Conservation (phyloP, 1,140 invertebrate species). For the Camponotus pennsylvanicus region DNA sequence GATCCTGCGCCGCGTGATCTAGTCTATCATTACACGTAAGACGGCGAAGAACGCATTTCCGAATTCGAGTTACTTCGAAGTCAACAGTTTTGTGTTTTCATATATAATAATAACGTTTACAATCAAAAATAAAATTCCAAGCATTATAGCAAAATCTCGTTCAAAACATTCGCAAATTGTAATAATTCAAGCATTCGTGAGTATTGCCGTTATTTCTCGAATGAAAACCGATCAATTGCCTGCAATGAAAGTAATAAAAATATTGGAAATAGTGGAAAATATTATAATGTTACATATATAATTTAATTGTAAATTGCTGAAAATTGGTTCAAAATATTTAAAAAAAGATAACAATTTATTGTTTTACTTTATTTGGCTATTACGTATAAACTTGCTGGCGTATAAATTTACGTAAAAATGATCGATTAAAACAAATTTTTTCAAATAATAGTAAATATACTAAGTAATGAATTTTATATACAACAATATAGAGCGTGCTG, state of each 20-base stretch:
- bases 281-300: not conserved
- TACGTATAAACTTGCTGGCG: too few relatives aligned
- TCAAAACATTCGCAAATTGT: slow-evolving; percentile 5
- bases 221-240: not conserved
- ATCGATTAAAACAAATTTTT: not conserved
- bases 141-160: not conserved
- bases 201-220: slow-evolving; percentile 7
- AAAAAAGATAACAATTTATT: not conserved
- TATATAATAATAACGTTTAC: slow-evolving; percentile 7
- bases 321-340: not conserved
- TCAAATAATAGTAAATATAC: not conserved
- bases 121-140: slow-evolving; percentile 2
- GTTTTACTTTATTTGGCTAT: not conserved
- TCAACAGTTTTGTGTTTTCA: slow-evolving; percentile 14
- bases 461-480: slow-evolving; percentile 23
- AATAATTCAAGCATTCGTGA: slow-evolving; percentile 25
- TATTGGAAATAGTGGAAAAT: not conserved
- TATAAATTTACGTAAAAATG: not conserved
- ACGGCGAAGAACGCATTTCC: slow-evolving; percentile 50
- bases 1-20: slow-evolving; percentile 63
- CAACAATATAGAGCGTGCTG: slow-evolving; percentile 22
- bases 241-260: not conserved
- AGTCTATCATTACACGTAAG: slow-evolving; percentile 68
- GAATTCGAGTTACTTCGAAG: not conserved
- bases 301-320: not conserved